Percentiles rank a stretch among this genome's conserved stretches.
These are phyloP conservation scores for Brachyptera putata DNA, from an alignment of 2,888 invertebrate genomes.

Conservation along the genomic window DNA sequence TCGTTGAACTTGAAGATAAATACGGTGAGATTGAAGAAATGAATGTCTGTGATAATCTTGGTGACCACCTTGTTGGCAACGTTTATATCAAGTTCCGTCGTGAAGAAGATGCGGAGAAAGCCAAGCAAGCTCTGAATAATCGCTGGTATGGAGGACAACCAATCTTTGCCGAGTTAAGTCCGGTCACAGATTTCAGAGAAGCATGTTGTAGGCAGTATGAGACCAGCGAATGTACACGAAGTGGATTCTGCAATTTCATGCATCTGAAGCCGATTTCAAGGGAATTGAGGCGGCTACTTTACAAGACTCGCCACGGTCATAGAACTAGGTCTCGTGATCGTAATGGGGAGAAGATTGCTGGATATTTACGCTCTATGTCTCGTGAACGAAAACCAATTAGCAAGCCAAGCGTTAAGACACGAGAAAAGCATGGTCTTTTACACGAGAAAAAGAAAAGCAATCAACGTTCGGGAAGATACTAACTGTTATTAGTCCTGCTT, in stretches of 20 bases:
- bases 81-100: slow-evolving; percentile 98
- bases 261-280: slow-evolving; percentile 97
- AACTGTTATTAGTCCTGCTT: too few relatives aligned
- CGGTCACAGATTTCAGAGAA: slow-evolving; percentile 98
- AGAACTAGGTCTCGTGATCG: slow-evolving; percentile 56
- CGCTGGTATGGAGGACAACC: slow-evolving; percentile 98
- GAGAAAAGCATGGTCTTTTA: too few relatives aligned
- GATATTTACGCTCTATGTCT: slow-evolving; percentile 34
- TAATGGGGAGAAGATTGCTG: slow-evolving; percentile 40
- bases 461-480: too few relatives aligned
- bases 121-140: slow-evolving; percentile 94
- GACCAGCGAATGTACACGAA: slow-evolving; percentile 84
- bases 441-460: too few relatives aligned
- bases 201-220: slow-evolving; percentile 77
- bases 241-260: slow-evolving; percentile 99
- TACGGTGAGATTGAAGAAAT: slow-evolving; percentile 99
- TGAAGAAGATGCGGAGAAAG: slow-evolving; percentile 97
- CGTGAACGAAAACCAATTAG: too few relatives aligned
- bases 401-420: too few relatives aligned
- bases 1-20: slow-evolving; percentile 97
- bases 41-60: slow-evolving; percentile 99
- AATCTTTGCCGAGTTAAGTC: slow-evolving; percentile 96
- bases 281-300: slow-evolving; percentile 75
- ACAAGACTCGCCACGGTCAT: slow-evolving; percentile 43
- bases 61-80: slow-evolving; percentile 97